A percentile compares a stretch with the other conserved stretches of the same genome.
phyloP scores from a whole-genome alignment of 2,888 invertebrate species.

The Agrochola macilenta region DNA sequence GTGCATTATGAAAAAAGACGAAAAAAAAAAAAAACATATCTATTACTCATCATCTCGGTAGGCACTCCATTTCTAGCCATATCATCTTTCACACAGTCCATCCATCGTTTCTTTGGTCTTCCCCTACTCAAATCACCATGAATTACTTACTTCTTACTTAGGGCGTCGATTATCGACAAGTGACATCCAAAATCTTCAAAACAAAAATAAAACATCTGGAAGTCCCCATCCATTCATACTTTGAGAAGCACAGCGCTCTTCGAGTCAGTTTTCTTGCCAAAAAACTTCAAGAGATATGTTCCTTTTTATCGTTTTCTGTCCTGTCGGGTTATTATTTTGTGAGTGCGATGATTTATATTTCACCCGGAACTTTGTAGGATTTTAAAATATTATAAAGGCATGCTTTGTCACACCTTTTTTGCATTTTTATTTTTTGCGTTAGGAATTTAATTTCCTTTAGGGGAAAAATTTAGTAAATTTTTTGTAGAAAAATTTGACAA shows the following conservation, averaged over 20 bases:
- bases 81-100: too few species aligned
- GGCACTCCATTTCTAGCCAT: too few species aligned
- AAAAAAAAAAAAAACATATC: too few species aligned
- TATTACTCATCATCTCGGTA: too few species aligned
- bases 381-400: slow-evolving; percentile 44
- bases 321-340: slow-evolving; percentile 54
- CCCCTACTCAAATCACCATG: too few species aligned
- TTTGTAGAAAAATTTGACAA: not conserved
- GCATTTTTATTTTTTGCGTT: slow-evolving; percentile 16
- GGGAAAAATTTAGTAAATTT: too few species aligned
- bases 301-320: slow-evolving; percentile 60
- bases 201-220: slow-evolving; percentile 28
- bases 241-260: slow-evolving; percentile 22
- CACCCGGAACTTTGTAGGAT: slow-evolving; percentile 27
- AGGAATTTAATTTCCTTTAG: slow-evolving; percentile 27
- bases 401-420: slow-evolving; percentile 28
- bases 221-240: slow-evolving; percentile 24
- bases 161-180: not conserved
- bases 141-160: not conserved
- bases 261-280: slow-evolving; percentile 55
- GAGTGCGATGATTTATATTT: slow-evolving; percentile 57
- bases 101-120: too few species aligned
- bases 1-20: not conserved
- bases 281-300: slow-evolving; percentile 59
- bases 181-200: not conserved